Evolutionary conservation across 1,140 invertebrate genomes (phyloP), one percentile per base, ranked within the genome.

Genomic region (Sogatella furcifera): DNA sequence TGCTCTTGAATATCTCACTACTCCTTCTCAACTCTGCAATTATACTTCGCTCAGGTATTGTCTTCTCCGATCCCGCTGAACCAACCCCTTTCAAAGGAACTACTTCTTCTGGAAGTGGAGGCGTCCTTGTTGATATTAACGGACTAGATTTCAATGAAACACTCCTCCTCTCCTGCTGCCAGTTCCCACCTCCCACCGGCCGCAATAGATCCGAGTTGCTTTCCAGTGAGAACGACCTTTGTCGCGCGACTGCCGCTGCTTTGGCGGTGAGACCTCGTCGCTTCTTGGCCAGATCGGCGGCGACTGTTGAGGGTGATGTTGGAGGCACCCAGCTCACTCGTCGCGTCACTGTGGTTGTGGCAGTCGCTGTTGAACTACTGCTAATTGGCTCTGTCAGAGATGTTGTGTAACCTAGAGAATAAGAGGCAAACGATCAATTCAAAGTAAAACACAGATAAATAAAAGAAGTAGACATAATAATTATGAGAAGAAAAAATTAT

Each of bases 1-100:
- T 76, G 49, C 72, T 72, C 34, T 73, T 69, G 61, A 75, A 74
- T 17, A 76, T 73, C 61, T 76, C 74, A 38, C 72, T 73, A 52
- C 73, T 74, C 34, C 73, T 65, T 8, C 74, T 61, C 44, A 76
- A 65, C 59, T 76, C 74, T 14, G 71, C 69, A 65, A 76, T 73
- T 21, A 76, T 72, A 55, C 68, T 67, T 19, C 68, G 63, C 43
- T 70, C 68, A 1, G 67, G 55, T 17, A 28, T 60, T 46, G 4
- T 54, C 11, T 31, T 59, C 5, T 58, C 31, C 11, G 3, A 10
- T 8, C 3, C 34, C 5, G 55, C 31, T 31, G 31, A 31, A 31
- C 31, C 31, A 31, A 10, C 10, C 5, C 31, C 31, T 31, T 10
- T 31, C 34, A 64, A 57, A 55, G 31, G 15, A 15, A 55, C n/a